phyloP scores from a whole-genome alignment of 2,888 invertebrate genomes.

The Pterostichus niger region DNA sequence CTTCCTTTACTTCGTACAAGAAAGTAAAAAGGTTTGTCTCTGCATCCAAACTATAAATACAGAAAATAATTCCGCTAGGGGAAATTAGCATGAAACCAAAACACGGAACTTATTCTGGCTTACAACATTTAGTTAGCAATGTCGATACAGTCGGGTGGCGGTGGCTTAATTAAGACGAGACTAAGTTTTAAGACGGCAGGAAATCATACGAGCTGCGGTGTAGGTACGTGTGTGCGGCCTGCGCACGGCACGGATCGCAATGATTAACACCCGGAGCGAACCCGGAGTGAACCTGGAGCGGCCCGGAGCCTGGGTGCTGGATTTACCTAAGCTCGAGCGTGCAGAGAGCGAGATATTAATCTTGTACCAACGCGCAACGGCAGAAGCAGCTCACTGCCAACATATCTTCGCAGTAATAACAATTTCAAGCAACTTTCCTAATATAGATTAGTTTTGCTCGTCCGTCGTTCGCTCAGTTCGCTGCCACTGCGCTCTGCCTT shows the following conservation, averaged over 20 bases:
- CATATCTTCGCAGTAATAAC: constrained; percentile 69
- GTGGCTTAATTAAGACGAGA: constrained; percentile 29
- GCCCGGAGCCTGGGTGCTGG: constrained; percentile 21
- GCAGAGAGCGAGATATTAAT: constrained; percentile 69
- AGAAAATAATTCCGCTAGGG: neutral
- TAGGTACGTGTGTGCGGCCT: constrained; percentile 23
- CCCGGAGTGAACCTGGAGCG: constrained; percentile 23
- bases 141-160: constrained; percentile 1
- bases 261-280: constrained; percentile 55
- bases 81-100: constrained; percentile 22
- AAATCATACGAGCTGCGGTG: constrained; percentile 24
- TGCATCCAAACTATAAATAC: no score
- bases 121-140: neutral
- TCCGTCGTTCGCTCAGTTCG: constrained; percentile 34
- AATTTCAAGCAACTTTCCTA: constrained; percentile 70
- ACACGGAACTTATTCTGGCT: neutral
- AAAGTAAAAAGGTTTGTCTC: no score
- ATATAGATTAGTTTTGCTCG: constrained; percentile 69
- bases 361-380: constrained; percentile 63
- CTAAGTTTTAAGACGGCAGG: constrained; percentile 33
- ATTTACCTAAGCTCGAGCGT: constrained; percentile 60
- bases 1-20: no score
- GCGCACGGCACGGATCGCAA: constrained; percentile 29
- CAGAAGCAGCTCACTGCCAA: constrained; percentile 59
- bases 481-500: neutral